Conservation (phyloP, 1,140 invertebrate genomes). For the Panonychus citri region DNA sequence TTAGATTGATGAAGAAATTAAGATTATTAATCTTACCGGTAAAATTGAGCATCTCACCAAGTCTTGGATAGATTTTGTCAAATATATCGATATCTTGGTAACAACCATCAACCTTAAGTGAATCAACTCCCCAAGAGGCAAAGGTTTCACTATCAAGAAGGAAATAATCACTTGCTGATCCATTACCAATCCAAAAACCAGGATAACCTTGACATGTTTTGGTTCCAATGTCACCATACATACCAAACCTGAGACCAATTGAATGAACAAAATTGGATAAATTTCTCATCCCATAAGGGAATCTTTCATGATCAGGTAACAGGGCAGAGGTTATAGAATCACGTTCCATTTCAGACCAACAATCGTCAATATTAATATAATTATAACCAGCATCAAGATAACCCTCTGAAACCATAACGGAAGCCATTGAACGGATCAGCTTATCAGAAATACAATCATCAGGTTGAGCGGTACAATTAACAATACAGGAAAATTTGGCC, state of each 20-base stretch:
- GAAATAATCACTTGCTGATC: constrained; percentile 27
- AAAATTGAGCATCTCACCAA: neutral
- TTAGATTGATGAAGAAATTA: too few species aligned
- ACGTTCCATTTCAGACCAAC: constrained; percentile 54
- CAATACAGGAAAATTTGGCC: constrained; percentile 57
- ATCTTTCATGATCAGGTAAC: constrained; percentile 59
- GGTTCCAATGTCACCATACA: constrained; percentile 29
- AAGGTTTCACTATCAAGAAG: constrained; percentile 32
- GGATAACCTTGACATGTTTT: constrained; percentile 34
- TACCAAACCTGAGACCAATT: constrained; percentile 32
- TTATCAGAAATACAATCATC: constrained; percentile 40
- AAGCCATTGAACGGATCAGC: constrained; percentile 73
- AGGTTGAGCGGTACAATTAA: constrained; percentile 6
- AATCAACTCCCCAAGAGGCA: constrained; percentile 25
- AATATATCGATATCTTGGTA: neutral
- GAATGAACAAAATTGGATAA: constrained; percentile 57
- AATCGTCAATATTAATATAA: constrained; percentile 85
- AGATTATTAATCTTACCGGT: constrained; percentile 13
- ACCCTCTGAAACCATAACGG: constrained; percentile 62
- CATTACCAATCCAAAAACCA: constrained; percentile 27
- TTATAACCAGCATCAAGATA: constrained; percentile 71
- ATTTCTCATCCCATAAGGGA: constrained; percentile 73
- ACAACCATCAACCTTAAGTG: constrained; percentile 8
- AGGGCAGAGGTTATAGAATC: constrained; percentile 29
- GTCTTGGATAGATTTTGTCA: constrained; percentile 7